Base-by-base conservation (phyloP, 1,140 invertebrate species). In the Nebria ingens region DNA sequence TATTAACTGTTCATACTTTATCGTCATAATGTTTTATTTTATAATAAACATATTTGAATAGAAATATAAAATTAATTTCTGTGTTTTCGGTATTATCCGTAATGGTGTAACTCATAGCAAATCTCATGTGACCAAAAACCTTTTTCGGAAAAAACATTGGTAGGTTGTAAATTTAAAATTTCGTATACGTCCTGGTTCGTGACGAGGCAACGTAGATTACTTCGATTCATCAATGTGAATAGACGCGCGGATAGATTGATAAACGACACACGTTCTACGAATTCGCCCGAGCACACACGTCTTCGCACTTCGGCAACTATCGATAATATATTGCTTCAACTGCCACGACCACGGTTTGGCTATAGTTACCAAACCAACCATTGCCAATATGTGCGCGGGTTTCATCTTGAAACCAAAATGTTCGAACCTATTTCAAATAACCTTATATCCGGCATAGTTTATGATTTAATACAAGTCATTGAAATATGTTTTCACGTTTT, bases 221-320 rank as follows among this genome's bases (percentile, higher is more conserved):
- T 34, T 34, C 25, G 6, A 34, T 34, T 34, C 25, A 34, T 34
- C 25, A 34, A 34, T 34, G 25, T 34, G 25, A n/a, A n/a, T n/a
- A 34, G 25, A 34, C 25, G 25, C n/a, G 25, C 25, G 25, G 25
- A 34, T 34, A n/a, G 25, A 34, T 34, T 34, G 25, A 34, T 34
- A 34, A 34, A 34, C 25, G 25, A 34, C 25, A 34, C 25, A 34
- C 25, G 25, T 34, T 9, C 25, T n/a, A 34, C 25, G 25, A 34
- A 34, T 34, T 34, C 25, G n/a, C 25, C 25, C 25, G 25, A 34
- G n/a, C 25, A 34, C 25, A 49, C 19, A 49, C 42, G 19, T 49
- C 42, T 49, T 49, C 17, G 13, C 42, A 49, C 42, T 49, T 49
- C 42, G 42, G 13, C 42, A 49, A 49, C 6, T 49, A 17, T 49